phyloP scores from a whole-genome alignment of 2,797 vertebrate genomes.

The Pelodytes ibericus region DNA sequence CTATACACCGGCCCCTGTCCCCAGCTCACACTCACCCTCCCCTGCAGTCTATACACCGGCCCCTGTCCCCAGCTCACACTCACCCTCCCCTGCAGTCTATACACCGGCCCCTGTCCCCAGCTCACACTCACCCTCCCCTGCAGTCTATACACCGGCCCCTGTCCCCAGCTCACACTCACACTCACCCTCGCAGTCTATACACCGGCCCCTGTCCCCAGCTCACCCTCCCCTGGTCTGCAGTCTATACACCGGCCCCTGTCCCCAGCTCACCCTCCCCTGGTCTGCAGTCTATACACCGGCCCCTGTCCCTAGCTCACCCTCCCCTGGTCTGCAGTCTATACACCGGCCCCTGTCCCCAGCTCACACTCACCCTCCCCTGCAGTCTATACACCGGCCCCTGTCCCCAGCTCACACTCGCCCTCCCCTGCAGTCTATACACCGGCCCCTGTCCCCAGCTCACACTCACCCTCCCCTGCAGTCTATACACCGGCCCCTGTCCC shows the following conservation, averaged over 20 bases:
- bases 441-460: not conserved
- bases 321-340: not conserved
- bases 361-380: not conserved
- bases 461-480: not conserved
- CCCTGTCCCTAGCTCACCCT: not conserved
- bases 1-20: too few species aligned
- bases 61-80: not conserved
- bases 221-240: not conserved
- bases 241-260: not conserved
- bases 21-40: not conserved
- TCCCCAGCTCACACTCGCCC: constrained; percentile 10
- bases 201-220: not conserved
- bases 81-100: not conserved
- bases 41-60: not conserved
- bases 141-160: not conserved
- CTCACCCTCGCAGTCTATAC: not conserved
- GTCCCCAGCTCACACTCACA: not conserved
- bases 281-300: not conserved
- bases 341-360: not conserved
- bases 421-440: too few species aligned
- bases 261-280: too few species aligned
- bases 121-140: too few species aligned
- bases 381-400: too few species aligned
- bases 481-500: not conserved
- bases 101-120: not conserved